These are phyloP conservation scores for Melangyna quadrimaculata DNA, from an alignment of 2,888 invertebrate species.

Conservation along the genomic window DNA sequence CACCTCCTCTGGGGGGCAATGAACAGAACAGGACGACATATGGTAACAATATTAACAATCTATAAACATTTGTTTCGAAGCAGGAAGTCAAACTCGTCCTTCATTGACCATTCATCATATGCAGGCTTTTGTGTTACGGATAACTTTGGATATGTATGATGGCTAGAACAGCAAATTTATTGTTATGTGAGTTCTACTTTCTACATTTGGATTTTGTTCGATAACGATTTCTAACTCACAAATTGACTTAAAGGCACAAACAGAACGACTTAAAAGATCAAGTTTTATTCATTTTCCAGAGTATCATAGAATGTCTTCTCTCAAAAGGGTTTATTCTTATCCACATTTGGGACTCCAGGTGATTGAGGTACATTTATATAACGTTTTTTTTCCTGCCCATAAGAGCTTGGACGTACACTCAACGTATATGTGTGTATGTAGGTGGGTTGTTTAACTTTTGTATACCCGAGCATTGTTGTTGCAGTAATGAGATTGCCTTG, in stretches of 20 bases:
- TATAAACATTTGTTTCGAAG: slow-evolving; percentile 19
- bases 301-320: not conserved
- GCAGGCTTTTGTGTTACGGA: slow-evolving; percentile 1
- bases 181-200: slow-evolving; percentile 7
- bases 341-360: not conserved
- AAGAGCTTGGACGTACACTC: not conserved
- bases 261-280: slow-evolving; percentile 10
- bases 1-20: not conserved
- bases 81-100: not conserved
- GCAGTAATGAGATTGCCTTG: not conserved
- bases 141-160: not conserved
- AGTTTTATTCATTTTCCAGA: slow-evolving; percentile 26
- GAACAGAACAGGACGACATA: slow-evolving; percentile 23
- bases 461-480: not conserved
- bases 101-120: slow-evolving; percentile 1
- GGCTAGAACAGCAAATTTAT: not conserved
- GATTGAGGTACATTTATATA: slow-evolving; percentile 20
- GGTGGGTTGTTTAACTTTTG: not conserved
- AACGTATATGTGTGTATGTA: no score
- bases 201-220: slow-evolving; percentile 11
- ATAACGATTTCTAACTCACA: slow-evolving; percentile 7
- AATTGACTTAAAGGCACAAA: not conserved
- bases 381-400: not conserved
- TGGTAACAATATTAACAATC: slow-evolving; percentile 4
- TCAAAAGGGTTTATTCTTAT: not conserved